phyloP scores from a whole-genome alignment of 2,113 vertebrate genomes.

The Corydoras maculifer region DNA sequence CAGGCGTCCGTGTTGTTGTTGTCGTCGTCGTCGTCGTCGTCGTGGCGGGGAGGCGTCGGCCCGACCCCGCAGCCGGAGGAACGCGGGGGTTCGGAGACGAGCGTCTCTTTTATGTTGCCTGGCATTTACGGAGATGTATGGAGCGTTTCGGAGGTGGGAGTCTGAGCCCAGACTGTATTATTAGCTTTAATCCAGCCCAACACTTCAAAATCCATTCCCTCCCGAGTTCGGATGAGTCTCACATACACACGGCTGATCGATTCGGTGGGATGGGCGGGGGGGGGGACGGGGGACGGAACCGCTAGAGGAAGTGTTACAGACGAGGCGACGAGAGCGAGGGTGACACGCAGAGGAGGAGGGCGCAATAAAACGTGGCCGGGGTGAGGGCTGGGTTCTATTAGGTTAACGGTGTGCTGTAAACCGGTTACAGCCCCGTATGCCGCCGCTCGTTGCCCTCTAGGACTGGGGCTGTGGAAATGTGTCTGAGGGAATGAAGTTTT shows the following conservation, averaged over 20 bases:
- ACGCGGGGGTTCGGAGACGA: constrained; percentile 23
- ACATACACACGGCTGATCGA: constrained; percentile 30
- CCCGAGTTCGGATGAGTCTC: constrained; percentile 5
- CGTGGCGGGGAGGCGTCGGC: neutral
- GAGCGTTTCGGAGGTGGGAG: constrained; percentile 7
- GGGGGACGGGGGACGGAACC: constrained; percentile 39
- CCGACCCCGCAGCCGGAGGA: constrained; percentile 7
- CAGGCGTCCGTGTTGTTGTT: constrained; percentile 6
- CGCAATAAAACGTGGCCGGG: constrained; percentile 51
- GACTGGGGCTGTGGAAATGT: constrained; percentile 36
- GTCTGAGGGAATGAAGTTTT: constrained; percentile 45
- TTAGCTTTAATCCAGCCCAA: constrained; percentile 27
- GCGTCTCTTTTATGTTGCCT: constrained; percentile 34
- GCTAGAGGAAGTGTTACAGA: constrained; percentile 42
- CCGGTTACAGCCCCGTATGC: constrained; percentile 53
- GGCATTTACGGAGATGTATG: constrained; percentile 29
- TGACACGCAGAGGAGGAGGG: constrained; percentile 40
- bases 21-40: too few relatives aligned
- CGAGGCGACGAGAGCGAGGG: constrained; percentile 40
- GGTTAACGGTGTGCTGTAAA: constrained; percentile 58
- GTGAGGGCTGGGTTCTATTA: constrained; percentile 52
- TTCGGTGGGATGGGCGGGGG: constrained; percentile 29
- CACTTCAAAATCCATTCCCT: constrained; percentile 22
- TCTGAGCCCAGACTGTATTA: constrained; percentile 9
- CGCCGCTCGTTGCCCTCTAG: constrained; percentile 42